Base-by-base conservation (phyloP, 1,140 invertebrate species). In the Cydia amplana region DNA sequence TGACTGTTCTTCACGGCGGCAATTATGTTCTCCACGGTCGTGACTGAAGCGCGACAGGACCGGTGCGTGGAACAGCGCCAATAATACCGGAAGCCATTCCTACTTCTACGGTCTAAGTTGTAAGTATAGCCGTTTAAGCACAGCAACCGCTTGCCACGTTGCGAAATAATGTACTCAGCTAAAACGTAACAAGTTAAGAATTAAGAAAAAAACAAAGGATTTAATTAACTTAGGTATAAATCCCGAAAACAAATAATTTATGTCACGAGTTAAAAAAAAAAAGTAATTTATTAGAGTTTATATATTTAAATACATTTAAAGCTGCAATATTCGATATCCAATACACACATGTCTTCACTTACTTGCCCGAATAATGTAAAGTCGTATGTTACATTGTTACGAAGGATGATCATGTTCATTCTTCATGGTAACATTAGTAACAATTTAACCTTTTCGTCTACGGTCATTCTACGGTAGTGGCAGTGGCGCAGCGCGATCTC, bases 101-200 rank as follows among this genome's bases (percentile, higher is more conserved):
- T 46, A 9, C n/a, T 73, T 12, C 23, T 25, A 7, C 14, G 23
- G 4, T 60, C 16, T 2, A 73, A n/a, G 49, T 20, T 55, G 18
- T 55, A 74, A 4, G 46, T 40, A 20, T 67, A 75, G 4, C n/a
- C 18, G 9, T 36, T 40, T 2, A 46, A 5, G 5, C 10, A 4
- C 36, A 75, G 43, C n/a, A 75, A 7, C 10, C 32, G 60, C 18
- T 64, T 75, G 18, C 74, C 74, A 10, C 63, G 60, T 20, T 46
- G 28, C 18, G 74, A 75, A 43, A 6, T 65, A 1, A 46, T 6
- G 40, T 46, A 75, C 4, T 14, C 10, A 10, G 14, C 32, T 63
- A 55, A 18, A 74, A 40, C 43, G 40, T 2, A 51, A 73, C 10
- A 16, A 25, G 25, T 14, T 72, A 72, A 43, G 4, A 72, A 40